Evolutionary conservation across 2,888 invertebrate species (phyloP), one percentile per base, ranked within the genome.

Genomic region (Plemyria rubiginata): DNA sequence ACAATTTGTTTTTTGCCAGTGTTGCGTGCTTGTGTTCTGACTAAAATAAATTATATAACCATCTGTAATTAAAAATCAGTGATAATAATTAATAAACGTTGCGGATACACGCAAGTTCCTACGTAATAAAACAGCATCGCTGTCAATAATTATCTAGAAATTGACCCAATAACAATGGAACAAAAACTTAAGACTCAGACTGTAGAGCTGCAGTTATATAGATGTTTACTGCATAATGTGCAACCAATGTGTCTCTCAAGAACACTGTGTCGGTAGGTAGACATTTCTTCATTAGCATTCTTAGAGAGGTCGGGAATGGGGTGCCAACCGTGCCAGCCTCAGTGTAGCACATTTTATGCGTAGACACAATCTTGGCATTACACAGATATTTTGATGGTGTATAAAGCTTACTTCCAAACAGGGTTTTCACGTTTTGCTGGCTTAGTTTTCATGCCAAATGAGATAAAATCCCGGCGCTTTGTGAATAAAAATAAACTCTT

Each of bases 281-380:
- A 53, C 56, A 60, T 63, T 62, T 66, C 67, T 60, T 69, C 67
- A 66, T 69, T 71, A 69, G 66, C 69, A 66, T 67, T 66, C 63
- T 63, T 60, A 46, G 60, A 62, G 66, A 67, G 66, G 67, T 62
- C 57, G 62, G 65, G 64, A 66, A 69, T 54, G 61, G 66, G 64
- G 64, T 66, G 69, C 60, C 56, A 67, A 62, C 61, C 57, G 54
- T 60, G 58, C 60, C 59, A 65, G 51, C 58, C 55, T 62, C 51
- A 16, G 49, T 49, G 55, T 61, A 54, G 48, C 62, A 53, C 60
- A 62, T 59, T 61, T 65, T 67, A 71, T 69, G 66, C 68, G 68
- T 67, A 69, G 62, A 66, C 71, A 71, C 64, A 70, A 62, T 62
- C 66, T 61, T 68, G 55, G 60, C 66, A 65, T 60, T 60, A 57